Evolutionary conservation across 1,140 invertebrate genomes (phyloP), one percentile per base, ranked within the genome.

Genomic region (Panulirus ornatus): DNA sequence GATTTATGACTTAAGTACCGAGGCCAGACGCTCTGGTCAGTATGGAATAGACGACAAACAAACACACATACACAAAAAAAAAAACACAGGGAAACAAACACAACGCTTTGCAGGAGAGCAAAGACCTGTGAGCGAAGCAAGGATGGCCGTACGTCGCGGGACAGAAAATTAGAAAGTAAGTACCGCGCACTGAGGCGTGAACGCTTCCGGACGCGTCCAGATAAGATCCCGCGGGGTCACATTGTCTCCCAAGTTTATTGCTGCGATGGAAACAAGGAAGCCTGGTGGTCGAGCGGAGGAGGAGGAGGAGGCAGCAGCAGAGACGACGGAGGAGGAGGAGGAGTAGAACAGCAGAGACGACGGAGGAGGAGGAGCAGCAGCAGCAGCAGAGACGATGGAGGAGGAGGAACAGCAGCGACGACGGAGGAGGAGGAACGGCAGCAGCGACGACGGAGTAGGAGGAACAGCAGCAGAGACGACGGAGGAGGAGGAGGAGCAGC

Each of bases 151-250:
- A 16, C 22, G 2, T 75, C 1, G 36, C 71, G 16, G 19, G 16
- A n/a, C 71, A 19, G 71, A 40, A 27, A 34, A 75, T 75, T 75
- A 75, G 71, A 75, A 75, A 75, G 71, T n/a, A 19, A 40, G 71
- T 16, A 40, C 30, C 5, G 40, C n/a, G 30, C 71, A 40, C 71
- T 75, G 11, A 38, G 11, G 34, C 71, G n/a, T 75, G 71, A 75
- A 75, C 71, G 71, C 71, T 75, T 75, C 71, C 71, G 71, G 71
- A 75, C 71, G 71, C 71, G 8, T 9, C 11, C 5, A 40, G 71
- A 75, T 75, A 75, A 75, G 71, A 75, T 75, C 71, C 71, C 38
- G 71, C 38, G 38, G 38, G 36, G 71, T 75, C 38, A 75, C 71
- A 75, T 75, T 75, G 71, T 75, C 71, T 36, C 71, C 40, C 30